These are phyloP conservation scores for Lordiphosa stackelbergi DNA, from an alignment of 1,140 invertebrate genomes.

Conservation along the genomic window DNA sequence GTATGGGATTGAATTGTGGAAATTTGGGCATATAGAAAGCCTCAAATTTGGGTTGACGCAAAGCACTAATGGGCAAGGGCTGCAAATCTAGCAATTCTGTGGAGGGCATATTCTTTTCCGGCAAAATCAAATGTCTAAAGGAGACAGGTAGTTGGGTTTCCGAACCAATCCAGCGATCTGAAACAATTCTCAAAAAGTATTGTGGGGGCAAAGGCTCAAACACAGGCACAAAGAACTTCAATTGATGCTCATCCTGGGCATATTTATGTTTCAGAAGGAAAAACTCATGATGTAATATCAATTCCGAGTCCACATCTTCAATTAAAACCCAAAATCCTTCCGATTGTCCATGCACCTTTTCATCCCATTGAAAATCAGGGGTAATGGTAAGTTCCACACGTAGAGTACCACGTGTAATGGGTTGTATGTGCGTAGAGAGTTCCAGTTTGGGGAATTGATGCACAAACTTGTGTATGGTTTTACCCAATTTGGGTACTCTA, in stretches of 20 bases:
- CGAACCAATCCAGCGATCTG: conserved; percentile 91
- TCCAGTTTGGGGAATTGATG: conserved; percentile 98
- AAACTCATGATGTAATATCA: conserved; percentile 97
- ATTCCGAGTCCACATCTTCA: conserved; percentile 98
- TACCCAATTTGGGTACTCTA: conserved; percentile 96
- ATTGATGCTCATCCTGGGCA: conserved; percentile 93
- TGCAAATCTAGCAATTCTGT: conserved; percentile 99
- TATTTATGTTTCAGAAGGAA: conserved; percentile 98
- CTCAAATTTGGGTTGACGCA: conserved; percentile 92
- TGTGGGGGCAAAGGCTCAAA: conserved; percentile 99
- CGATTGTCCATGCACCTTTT: conserved; percentile 95
- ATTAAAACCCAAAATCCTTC: conserved; percentile 99
- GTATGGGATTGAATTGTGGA: conserved; percentile 98
- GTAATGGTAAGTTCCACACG: conserved; percentile 98
- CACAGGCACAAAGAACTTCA: conserved; percentile 99
- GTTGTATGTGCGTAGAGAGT: conserved; percentile 96
- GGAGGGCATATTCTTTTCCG: conserved; percentile 98
- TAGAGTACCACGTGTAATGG: conserved; percentile 96
- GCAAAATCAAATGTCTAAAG: conserved; percentile 97
- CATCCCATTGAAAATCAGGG: conserved; percentile 99
- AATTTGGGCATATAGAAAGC: conserved; percentile 91
- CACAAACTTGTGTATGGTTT: conserved; percentile 98
- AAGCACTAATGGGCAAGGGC: conserved; percentile 92
- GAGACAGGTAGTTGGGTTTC: conserved; percentile 98
- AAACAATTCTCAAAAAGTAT: conserved; percentile 93